Evolutionary conservation across 2,113 vertebrate genomes (phyloP), one percentile per base, ranked within the genome.

Genomic region (Aspidoscelis tigris): DNA sequence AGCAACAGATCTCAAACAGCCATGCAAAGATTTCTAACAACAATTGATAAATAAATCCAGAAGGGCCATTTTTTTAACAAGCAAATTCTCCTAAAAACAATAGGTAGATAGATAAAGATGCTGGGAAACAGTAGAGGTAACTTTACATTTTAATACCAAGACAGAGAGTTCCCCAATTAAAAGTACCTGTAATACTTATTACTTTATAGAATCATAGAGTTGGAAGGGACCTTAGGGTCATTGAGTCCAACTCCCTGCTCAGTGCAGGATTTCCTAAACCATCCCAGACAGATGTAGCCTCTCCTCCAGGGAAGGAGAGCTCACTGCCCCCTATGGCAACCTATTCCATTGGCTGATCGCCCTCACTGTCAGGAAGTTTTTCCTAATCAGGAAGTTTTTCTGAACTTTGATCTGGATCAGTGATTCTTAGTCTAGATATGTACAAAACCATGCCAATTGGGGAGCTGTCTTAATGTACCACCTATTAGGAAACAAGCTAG

Each of bases 1-100:
- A 80, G 87, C 9, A 83, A 44, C 2, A 82, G 78, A 86, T 91
- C 84, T 91, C 88, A 21, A 69, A 5, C 41, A 12, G 7, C 22
- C n/a, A 26, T 24, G 22, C 22, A 83, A 4, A 82, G 78, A 86
- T 91, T 83, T 91, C 88, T 33, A 69, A 5, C 41, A 12, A 4
- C 22, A 20, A 26, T 50, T 9, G 8, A 50, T 50, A 50, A 50
- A 50, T 50, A 73, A 50, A 44, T 21, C 24, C 24, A 33, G 78
- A 18, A n/a, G 24, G 33, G 43, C 39, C 43, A 61, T 16, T 43
- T 58, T 39, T 72, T 72, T 61, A 61, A 33, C 47, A 68, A 69
- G 44, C 41, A 76, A 55, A 69, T 66, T 24, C n/a, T 41, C 39
- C 2, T 47, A 4, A 44, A 69, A 76, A 55, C 7, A 69, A 7